Evolutionary conservation across 2,113 vertebrate genomes (phyloP).

Genomic region (Sinocyclocheilus rhinocerous): DNA sequence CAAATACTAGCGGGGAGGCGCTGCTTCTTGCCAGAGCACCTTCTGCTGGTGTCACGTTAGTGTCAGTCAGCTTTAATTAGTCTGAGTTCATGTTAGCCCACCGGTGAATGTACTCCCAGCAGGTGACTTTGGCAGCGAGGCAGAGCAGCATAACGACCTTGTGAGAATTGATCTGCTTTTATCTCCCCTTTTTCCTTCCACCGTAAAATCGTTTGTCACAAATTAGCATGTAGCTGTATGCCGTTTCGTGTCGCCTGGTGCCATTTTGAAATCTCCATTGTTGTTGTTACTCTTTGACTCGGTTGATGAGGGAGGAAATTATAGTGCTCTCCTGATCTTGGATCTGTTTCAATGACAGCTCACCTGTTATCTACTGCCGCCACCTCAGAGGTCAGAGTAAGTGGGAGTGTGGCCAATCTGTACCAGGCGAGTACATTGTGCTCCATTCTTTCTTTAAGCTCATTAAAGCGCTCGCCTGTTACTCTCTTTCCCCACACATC

Average conservation of each 20-base stretch:
- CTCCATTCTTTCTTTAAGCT: conserved; percentile 62
- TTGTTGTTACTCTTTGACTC: neutral
- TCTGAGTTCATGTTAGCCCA: conserved; percentile 34
- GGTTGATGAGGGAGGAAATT: neutral
- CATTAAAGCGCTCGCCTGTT: conserved; percentile 73
- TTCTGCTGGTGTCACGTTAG: conserved; percentile 50
- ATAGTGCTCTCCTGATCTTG: conserved; percentile 2
- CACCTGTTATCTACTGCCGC: conserved; percentile 42
- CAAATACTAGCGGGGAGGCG: conserved; percentile 28
- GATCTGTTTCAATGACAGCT: conserved; percentile 18
- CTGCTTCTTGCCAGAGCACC: conserved; percentile 33
- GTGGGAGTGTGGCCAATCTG: conserved; percentile 64
- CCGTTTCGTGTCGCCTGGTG: neutral
- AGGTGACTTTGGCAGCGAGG: conserved; percentile 29
- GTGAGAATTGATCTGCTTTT: conserved; percentile 34
- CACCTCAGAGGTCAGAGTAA: conserved; percentile 56
- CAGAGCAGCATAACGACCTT: conserved; percentile 35
- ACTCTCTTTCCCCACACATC: conserved; percentile 48
- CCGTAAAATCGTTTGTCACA: neutral
- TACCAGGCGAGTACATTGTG: conserved; percentile 64
- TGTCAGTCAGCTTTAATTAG: conserved; percentile 56
- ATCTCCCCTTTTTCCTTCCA: conserved; percentile 9
- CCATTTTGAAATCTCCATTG: neutral
- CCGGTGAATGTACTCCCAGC: conserved; percentile 35
- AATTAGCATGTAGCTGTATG: neutral